Percentiles rank a stretch among this genome's conserved stretches.
Evolutionary conservation across 2,888 invertebrate species (phyloP).

Genomic region (Sialis fuliginosa): DNA sequence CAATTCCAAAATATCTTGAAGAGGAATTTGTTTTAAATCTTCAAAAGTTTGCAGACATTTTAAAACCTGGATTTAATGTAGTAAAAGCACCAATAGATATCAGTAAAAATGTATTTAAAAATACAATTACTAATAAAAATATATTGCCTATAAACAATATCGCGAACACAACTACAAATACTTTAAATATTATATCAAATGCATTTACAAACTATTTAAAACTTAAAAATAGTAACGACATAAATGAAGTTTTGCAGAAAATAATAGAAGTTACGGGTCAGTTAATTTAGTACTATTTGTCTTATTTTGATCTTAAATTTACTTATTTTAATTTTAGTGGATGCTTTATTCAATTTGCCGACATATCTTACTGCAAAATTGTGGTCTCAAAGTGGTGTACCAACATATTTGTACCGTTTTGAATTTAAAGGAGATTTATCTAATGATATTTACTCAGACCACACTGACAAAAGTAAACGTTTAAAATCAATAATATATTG

Average conservation of each 20-base stretch:
- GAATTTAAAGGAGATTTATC: conserved; percentile 47
- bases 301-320: neutral
- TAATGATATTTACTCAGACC: conserved; percentile 34
- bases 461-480: neutral
- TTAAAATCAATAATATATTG: neutral
- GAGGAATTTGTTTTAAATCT: conserved; percentile 23
- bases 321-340: conserved; percentile 27
- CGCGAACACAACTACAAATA: neutral
- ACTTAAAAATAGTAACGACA: conserved; percentile 15
- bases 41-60: conserved; percentile 20
- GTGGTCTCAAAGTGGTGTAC: conserved; percentile 44
- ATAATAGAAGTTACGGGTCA: conserved; percentile 41
- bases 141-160: too few relatives aligned
- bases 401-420: conserved; percentile 56
- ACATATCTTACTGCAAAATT: conserved; percentile 49
- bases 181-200: conserved; percentile 13
- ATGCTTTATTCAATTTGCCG: conserved; percentile 60
- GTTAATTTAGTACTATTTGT: conserved; percentile 1
- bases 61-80: conserved; percentile 9
- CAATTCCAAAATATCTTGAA: conserved; percentile 25
- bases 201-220: conserved; percentile 21
- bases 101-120: too few relatives aligned
- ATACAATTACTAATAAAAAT: too few relatives aligned
- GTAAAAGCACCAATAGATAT: conserved; percentile 5
- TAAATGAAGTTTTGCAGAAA: conserved; percentile 30